These are phyloP conservation scores for Scolanthus callimorphus DNA, from an alignment of 92 coral and sea anemone genomes.

Conservation along the genomic window DNA sequence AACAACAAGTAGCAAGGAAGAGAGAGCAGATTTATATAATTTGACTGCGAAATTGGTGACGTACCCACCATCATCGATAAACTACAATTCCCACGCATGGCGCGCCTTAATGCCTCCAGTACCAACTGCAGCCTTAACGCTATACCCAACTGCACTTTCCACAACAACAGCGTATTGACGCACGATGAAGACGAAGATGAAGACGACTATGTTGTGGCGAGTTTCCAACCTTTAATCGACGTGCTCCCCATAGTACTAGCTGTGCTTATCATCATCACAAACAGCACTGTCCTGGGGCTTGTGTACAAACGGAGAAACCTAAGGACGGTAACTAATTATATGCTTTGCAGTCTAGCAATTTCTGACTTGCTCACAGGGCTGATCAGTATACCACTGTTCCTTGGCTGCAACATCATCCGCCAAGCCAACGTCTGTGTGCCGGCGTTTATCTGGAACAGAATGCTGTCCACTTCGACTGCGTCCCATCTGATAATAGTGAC, in stretches of 20 bases:
- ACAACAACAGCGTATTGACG: background rate
- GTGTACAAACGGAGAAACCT: constrained; percentile 38
- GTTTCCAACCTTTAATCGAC: constrained; percentile 16
- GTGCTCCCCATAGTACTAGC: constrained; percentile 46
- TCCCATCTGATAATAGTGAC: constrained; percentile 66
- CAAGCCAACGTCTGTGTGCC: constrained; percentile 18
- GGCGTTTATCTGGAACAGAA: constrained; percentile 33
- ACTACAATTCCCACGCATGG: no score
- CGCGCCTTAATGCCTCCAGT: no score
- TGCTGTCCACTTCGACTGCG: constrained; percentile 63
- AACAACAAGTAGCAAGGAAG: no score
- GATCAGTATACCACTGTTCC: constrained; percentile 45
- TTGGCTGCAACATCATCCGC: constrained; percentile 49
- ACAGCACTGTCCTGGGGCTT: constrained; percentile 44
- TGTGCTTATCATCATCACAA: constrained; percentile 44
- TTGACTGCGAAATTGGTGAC: no score
- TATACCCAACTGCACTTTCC: background rate
- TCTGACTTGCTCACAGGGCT: constrained; percentile 70
- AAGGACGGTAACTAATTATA: constrained; percentile 55
- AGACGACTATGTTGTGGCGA: constrained; percentile 4
- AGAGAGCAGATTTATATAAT: no score
- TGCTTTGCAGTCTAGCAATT: constrained; percentile 62
- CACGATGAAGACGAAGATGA: background rate
- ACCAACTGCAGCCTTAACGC: constrained; percentile 5
- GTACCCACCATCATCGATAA: no score